These are phyloP conservation scores for Camelus dromedarius DNA, from an alignment of 2,113 vertebrate genomes.

Conservation along the genomic window DNA sequence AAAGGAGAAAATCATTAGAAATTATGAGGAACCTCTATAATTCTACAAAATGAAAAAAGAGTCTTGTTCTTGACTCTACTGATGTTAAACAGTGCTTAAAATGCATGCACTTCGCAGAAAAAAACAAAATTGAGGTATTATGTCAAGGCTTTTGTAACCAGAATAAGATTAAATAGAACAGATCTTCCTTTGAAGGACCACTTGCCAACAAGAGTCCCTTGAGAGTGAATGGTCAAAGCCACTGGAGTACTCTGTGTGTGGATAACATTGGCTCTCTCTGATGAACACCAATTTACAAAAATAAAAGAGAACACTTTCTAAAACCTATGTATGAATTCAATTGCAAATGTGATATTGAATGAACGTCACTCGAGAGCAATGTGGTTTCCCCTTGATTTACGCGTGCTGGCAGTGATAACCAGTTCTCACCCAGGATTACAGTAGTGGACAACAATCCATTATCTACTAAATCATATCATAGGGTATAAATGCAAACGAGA, in stretches of 20 bases:
- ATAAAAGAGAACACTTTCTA: neutral
- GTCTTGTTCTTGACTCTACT: neutral
- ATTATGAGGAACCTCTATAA: neutral
- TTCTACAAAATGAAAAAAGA: neutral
- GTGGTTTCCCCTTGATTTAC: neutral
- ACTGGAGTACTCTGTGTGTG: neutral
- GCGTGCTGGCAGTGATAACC: neutral
- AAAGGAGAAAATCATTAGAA: neutral
- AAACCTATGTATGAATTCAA: neutral
- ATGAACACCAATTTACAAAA: neutral
- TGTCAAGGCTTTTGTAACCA: neutral
- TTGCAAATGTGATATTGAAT: neutral
- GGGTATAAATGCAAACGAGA: neutral
- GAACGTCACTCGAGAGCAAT: neutral
- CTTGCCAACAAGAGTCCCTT: neutral
- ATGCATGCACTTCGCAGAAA: neutral
- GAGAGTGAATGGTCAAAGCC: neutral
- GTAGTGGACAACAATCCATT: neutral
- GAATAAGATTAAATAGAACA: neutral
- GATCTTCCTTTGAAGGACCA: conserved; percentile 20
- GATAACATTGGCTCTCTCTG: neutral
- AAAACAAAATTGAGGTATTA: neutral
- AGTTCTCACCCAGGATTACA: neutral
- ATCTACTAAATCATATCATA: neutral
- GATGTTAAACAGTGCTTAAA: conserved; percentile 47